Conservation (phyloP, 2,797 vertebrate species). For the Chloroceryle inda region DNA sequence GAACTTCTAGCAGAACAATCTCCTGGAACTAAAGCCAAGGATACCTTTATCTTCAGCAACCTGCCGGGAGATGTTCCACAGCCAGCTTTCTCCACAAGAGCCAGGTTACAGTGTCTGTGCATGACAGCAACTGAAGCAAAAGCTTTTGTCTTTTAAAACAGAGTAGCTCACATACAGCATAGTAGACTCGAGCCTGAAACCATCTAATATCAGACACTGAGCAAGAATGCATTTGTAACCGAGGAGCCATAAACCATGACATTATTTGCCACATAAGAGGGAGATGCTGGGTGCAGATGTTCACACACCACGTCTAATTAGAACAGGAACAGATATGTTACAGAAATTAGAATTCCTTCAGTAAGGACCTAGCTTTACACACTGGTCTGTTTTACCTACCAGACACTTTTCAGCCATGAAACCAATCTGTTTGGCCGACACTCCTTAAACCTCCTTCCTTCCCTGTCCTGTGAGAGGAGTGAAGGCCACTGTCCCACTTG, state of each 20-base stretch:
- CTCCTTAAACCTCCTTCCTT: not conserved
- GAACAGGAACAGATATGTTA: not conserved
- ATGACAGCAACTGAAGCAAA: constrained; percentile 45
- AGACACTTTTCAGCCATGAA: not conserved
- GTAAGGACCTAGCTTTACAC: not conserved
- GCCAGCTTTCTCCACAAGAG: constrained; percentile 63
- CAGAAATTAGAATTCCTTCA: constrained; percentile 26
- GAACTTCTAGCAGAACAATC: constrained; percentile 69
- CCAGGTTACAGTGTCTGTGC: constrained; percentile 39
- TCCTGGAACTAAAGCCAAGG: constrained; percentile 64
- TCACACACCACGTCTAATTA: not conserved
- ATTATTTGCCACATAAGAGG: not conserved
- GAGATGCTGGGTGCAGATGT: not conserved
- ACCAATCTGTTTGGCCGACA: not conserved
- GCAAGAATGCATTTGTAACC: not conserved
- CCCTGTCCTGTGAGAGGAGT: not conserved
- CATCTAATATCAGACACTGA: constrained; percentile 1
- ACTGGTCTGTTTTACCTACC: not conserved
- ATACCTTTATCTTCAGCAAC: constrained; percentile 66
- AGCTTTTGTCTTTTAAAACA: constrained; percentile 62
- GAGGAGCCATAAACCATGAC: not conserved
- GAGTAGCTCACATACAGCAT: constrained; percentile 9
- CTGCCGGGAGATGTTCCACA: constrained; percentile 64
- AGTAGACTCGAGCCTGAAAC: constrained; percentile 13
- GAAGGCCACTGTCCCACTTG: not conserved